Evolutionary conservation across 2,888 invertebrate genomes (phyloP), one percentile per base, ranked within the genome.

Genomic region (Merodon equestris): DNA sequence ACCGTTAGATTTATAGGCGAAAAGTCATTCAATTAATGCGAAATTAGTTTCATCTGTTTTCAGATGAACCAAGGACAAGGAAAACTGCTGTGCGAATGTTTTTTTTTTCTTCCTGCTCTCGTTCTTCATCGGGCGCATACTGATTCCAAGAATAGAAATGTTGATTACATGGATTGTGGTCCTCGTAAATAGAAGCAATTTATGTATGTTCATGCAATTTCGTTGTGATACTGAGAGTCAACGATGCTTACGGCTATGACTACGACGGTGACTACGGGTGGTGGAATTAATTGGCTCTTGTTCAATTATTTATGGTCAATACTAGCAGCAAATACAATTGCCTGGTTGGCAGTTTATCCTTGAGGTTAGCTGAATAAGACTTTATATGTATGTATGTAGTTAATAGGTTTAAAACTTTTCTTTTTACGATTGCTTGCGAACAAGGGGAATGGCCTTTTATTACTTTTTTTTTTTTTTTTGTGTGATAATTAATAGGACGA

Each of bases 1-100:
- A 54, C 18, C 34, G 27, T 48, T 27, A 60, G 60, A 70, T 70
- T 70, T 70, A 70, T 70, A 61, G 70, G 60, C 61, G 61, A 70
- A 70, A 61, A 70, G 61, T 70, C 70, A 54, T 70, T 70, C 61
- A 54, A 61, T 54, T 61, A 70, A 70, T 70, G 54, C 14, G 70
- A 70, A 70, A 48, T 61, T 70, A 70, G 61, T 61, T 60, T 38
- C 15, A 60, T 61, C 47, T 70, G 54, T 70, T 70, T 54, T 60
- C 54, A 38, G 34, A 61, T 34, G 54, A 42, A 61, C 27, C 27
- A 27, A 27, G 27, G 27, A 27, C 27, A 7, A 27, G 7, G 27
- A 2, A 27, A 27, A 27, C 27, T 27, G 27, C 27, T 27, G 27
- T 27, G 27, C 7, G 3, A 7, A 27, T 27, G 27, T 2, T 27